Base-by-base conservation (phyloP, 1,140 invertebrate genomes). In the Lucilia sericata region DNA sequence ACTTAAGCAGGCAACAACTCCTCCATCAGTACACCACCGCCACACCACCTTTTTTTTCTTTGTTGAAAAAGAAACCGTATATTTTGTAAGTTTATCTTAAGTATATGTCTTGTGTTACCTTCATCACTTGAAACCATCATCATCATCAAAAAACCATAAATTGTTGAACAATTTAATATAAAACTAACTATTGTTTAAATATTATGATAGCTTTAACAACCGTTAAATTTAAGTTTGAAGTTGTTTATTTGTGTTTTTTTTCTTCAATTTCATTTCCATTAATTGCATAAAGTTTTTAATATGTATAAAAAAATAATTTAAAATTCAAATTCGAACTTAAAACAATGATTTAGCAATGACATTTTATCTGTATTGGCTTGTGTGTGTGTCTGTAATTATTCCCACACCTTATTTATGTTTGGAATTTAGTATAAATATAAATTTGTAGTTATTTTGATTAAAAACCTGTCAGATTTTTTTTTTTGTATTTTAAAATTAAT, bases 121-220 rank as follows among this genome's bases (percentile, higher is more conserved):
- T 80, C 76, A 80, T 80, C 47, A 70, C 19, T 70, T 70, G 55
- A 60, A 80, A 80, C 76, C 76, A 80, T 80, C 76, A 80, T 80
- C 76, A 80, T 80, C 76, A 80, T 80, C 76, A 80, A 49, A 80
- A 80, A 80, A 47, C 42, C 76, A 80, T 80, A 80, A 80, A 80
- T 80, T 49, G 42, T 80, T 49, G 21, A 80, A 80, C 76, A 80
- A 80, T 80, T 80, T 80, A 80, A 80, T 80, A 80, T 80, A 80
- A 80, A 70, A 19, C 65, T n/a, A 78, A 78, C 75, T 80, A 80
- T 80, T 80, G 76, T 80, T 80, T 80, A 49, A 49, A 51, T 49
- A 49, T 80, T 47, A 80, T 80, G 76, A 80, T 80, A 49, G 49
- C 17, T 25, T 10, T 12, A 70, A 70, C 19, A 70, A 70, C 65